Base-by-base conservation (phyloP, 1,140 invertebrate genomes). In the Antheraea mylitta region DNA sequence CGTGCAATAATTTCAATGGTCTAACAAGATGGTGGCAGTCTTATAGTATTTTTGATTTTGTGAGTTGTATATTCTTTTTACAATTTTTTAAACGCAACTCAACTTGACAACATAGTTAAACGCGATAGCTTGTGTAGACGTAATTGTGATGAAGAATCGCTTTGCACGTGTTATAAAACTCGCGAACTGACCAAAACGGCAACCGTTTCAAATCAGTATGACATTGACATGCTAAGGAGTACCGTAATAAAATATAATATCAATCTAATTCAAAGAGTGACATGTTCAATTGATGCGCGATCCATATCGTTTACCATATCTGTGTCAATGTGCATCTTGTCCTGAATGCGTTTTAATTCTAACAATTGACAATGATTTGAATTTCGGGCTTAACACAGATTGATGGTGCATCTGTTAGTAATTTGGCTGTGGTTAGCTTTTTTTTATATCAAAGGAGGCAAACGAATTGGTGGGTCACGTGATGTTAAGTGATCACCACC, bases 331-430 rank as follows among this genome's bases (percentile, higher is more conserved):
- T 53, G 45, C 45, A 13, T 53, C 16, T 53, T n/a, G 45, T 53
- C 16, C 45, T n/a, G 67, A 48, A 71, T 67, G 65, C 65, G 37
- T 68, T 75, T 63, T 70, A 70, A 68, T 22, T 74, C 53, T 71
- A 42, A 71, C 70, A 68, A 53, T 53, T 67, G 37, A 45, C 19
- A 69, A 69, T 66, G 42, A 10, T 42, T 16, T 5, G 7, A 6
- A 63, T 22, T 45, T 13, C 64, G 8, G 64, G 8, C n/a, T 18
- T 13, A 13, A 30, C 30, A 7, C 62, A 64, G 6, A 18, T 37
- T n/a, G 5, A 16, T 16, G 11, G 11, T 42, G 7, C 38, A 42
- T 42, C 38, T 30, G 22, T 30, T 30, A 2, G 22, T 30, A 30
- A 30, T 30, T 30, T 4, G 4, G 4, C 22, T 30, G 1, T 30